Evolutionary conservation across 2,888 invertebrate species (phyloP).

Genomic region (Papilio protenor): DNA sequence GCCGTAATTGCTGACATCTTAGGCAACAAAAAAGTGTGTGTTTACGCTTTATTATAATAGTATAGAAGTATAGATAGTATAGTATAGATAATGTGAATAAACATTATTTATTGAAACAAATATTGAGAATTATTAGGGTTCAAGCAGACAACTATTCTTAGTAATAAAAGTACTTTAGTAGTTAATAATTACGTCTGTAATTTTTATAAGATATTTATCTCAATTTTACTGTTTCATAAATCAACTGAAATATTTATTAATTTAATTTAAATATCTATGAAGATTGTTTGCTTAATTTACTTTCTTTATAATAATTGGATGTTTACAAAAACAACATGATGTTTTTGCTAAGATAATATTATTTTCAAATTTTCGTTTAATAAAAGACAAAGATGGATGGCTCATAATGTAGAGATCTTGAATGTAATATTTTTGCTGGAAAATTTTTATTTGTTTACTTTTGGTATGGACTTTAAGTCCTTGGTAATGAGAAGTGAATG

Average conservation of each 20-base stretch:
- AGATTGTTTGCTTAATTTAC: too few relatives aligned
- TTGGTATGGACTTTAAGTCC: neutral
- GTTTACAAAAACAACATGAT: neutral
- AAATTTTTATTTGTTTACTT: neutral
- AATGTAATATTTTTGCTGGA: too few relatives aligned
- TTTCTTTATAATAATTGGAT: too few relatives aligned
- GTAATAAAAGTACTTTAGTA: too few relatives aligned
- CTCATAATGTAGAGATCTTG: neutral
- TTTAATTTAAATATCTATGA: neutral
- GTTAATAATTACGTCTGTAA: too few relatives aligned
- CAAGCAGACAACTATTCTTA: too few relatives aligned
- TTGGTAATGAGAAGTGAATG: neutral
- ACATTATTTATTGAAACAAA: neutral
- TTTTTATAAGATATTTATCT: too few relatives aligned
- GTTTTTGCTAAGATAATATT: neutral
- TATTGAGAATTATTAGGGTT: neutral
- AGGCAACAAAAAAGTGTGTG: too few relatives aligned
- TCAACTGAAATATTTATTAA: neutral
- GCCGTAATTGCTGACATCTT: too few relatives aligned
- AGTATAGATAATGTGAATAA: neutral
- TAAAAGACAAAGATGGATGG: neutral
- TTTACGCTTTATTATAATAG: too few relatives aligned
- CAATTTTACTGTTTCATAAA: too few relatives aligned
- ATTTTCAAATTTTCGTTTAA: neutral
- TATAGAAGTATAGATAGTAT: too few relatives aligned